phyloP scores from a whole-genome alignment of 2,113 vertebrate genomes.

The Fregata magnificens region DNA sequence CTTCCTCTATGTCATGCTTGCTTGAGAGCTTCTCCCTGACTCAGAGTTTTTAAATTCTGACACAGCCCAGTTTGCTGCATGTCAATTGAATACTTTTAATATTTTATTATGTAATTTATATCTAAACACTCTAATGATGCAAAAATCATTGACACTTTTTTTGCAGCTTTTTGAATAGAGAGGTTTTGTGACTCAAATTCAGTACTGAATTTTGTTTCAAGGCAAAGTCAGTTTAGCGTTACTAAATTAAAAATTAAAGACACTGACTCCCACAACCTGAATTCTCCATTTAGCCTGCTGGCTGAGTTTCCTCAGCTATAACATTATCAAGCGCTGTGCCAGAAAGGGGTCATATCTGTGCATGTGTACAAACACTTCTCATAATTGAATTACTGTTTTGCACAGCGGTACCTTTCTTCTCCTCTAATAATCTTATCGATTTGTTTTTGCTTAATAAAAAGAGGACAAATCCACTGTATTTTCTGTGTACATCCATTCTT shows the following conservation, averaged over 20 bases:
- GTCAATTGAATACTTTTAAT: slow-evolving; percentile 13
- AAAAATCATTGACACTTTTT: neutral
- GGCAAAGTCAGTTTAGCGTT: slow-evolving; percentile 16
- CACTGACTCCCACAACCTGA: slow-evolving; percentile 53
- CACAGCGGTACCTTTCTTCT: slow-evolving; percentile 17
- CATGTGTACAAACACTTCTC: slow-evolving; percentile 12
- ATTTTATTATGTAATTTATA: slow-evolving; percentile 30
- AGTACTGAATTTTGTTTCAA: neutral
- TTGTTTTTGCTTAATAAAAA: slow-evolving; percentile 18
- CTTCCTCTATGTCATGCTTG: slow-evolving; percentile 30
- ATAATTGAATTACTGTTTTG: slow-evolving; percentile 30
- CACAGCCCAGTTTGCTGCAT: slow-evolving; percentile 14
- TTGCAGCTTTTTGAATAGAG: neutral
- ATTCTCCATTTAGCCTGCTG: slow-evolving; percentile 38
- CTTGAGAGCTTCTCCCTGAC: slow-evolving; percentile 51
- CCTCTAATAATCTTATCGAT: neutral
- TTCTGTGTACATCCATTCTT: neutral
- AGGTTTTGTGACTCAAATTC: slow-evolving; percentile 22
- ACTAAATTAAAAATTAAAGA: slow-evolving; percentile 50
- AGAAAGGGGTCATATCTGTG: neutral
- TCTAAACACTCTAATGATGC: neutral
- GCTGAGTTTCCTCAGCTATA: slow-evolving; percentile 38
- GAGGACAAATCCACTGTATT: slow-evolving; percentile 2
- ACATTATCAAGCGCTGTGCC: neutral
- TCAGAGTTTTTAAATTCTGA: slow-evolving; percentile 31